Evolutionary conservation across 2,888 invertebrate species (phyloP), one percentile per base, ranked within the genome.

Genomic region (Eledona agricola): DNA sequence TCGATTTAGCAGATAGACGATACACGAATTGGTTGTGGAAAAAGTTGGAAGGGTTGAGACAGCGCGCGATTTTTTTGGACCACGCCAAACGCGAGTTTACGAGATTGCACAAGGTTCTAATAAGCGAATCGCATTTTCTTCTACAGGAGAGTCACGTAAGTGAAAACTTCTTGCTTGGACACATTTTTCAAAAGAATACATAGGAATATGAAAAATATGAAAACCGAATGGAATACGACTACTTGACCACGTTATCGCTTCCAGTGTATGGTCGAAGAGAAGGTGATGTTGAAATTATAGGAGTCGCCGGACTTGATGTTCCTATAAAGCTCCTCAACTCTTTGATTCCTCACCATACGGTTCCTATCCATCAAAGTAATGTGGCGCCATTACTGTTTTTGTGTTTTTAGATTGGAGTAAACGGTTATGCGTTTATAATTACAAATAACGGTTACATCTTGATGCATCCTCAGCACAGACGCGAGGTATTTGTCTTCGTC

Each of bases 261-360:
- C 96, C 96, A 2, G 95, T 96, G 29, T 95, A 90, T 74, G 93
- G 95, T 78, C 82, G 87, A 62, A 84, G 89, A 32, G 83, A 86
- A 64, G 86, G 88, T 10, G 50, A 55, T 31, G 28, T 38, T 59
- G 89, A 90, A 76, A 81, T 99, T 55, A 83, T 98, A 67, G 99
- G 99, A 57, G 97, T 98, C 1, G 96, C 96, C 49, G 98, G 96
- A 55, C 93, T 96, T 2, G 98, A 98, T 76, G 90, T 98, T 50
- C 93, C 96, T 1, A 85, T 98, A 17, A 85, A 88, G 59, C 92
- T 96, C 72, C 89, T 98, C 59, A 86, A 89, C 72, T 89, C 90
- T 64, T 79, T 93, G 26, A 89, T 95, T 76, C 89, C 92, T 56
- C 89, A 92, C 3, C 87, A 90, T 71, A 85, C 91, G 89, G 91